phyloP scores from a whole-genome alignment of 2,888 invertebrate genomes.

The Boloria selene region DNA sequence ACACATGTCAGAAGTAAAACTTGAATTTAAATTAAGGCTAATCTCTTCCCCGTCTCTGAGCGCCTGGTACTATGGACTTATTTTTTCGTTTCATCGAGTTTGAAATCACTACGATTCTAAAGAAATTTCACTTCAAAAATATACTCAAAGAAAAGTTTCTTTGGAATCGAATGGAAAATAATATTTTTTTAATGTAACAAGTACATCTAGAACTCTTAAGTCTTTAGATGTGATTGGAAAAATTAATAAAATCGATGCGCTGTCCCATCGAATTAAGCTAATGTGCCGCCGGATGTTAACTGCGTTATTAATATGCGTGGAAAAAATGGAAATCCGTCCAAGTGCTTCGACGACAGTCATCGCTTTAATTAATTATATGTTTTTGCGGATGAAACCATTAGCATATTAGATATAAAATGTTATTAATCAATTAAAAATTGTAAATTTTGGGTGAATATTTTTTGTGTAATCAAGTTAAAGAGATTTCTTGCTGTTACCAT shows the following conservation, averaged over 20 bases:
- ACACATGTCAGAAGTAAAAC: no score
- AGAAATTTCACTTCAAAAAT: no score
- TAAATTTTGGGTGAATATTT: neutral
- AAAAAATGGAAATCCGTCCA: constrained; percentile 52
- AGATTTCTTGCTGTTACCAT: neutral
- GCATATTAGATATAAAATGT: constrained; percentile 32
- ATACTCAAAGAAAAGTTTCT: no score
- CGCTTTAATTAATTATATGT: constrained; percentile 37
- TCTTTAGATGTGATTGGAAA: constrained; percentile 48
- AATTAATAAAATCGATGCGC: constrained; percentile 71
- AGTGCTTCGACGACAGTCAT: constrained; percentile 35
- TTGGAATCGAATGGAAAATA: no score
- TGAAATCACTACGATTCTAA: no score
- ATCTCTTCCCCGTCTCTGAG: no score
- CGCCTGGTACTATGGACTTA: no score
- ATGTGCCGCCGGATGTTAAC: constrained; percentile 63
- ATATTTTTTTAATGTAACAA: neutral
- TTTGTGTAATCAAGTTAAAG: neutral
- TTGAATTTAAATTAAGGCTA: no score
- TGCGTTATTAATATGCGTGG: constrained; percentile 65
- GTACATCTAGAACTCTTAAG: constrained; percentile 41
- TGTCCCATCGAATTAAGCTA: constrained; percentile 71
- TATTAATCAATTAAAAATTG: constrained; percentile 21
- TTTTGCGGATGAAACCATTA: constrained; percentile 29
- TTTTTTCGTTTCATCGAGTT: no score